phyloP scores from a whole-genome alignment of 2,888 invertebrate genomes.

The Smittia sp. region DNA sequence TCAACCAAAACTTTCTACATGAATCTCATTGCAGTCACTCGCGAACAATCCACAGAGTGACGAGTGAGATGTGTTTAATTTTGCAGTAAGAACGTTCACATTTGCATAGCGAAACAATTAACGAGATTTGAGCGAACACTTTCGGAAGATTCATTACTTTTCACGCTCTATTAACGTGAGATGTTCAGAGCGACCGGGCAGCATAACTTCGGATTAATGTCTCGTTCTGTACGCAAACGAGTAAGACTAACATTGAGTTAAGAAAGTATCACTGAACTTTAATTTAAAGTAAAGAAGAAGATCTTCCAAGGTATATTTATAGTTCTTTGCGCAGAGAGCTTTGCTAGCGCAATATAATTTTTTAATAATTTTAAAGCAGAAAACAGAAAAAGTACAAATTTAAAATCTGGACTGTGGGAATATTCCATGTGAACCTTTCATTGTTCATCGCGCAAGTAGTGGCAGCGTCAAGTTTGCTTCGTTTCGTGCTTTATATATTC shows the following conservation, averaged over 20 bases:
- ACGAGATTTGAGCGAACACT: not conserved
- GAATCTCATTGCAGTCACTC: too few species aligned
- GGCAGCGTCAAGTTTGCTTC: not conserved
- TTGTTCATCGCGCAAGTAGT: slow-evolving; percentile 11
- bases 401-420: slow-evolving; percentile 45
- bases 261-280: slow-evolving; percentile 6
- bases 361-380: slow-evolving; percentile 17
- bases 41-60: not conserved
- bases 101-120: slow-evolving; percentile 1
- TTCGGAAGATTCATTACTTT: not conserved
- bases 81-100: not conserved
- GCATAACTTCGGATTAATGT: not conserved
- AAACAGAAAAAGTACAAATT: slow-evolving; percentile 16
- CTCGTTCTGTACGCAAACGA: too few species aligned
- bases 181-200: not conserved
- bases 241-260: not conserved
- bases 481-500: slow-evolving; percentile 27
- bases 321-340: not conserved
- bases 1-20: too few species aligned
- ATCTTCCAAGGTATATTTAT: slow-evolving; percentile 7
- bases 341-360: slow-evolving; percentile 27
- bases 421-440: slow-evolving; percentile 44
- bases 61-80: not conserved
- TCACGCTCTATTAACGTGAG: slow-evolving; percentile 9
- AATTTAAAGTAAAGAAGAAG: not conserved